Base-by-base conservation (phyloP, 2,888 invertebrate species). In the Mactromeris polynyma region DNA sequence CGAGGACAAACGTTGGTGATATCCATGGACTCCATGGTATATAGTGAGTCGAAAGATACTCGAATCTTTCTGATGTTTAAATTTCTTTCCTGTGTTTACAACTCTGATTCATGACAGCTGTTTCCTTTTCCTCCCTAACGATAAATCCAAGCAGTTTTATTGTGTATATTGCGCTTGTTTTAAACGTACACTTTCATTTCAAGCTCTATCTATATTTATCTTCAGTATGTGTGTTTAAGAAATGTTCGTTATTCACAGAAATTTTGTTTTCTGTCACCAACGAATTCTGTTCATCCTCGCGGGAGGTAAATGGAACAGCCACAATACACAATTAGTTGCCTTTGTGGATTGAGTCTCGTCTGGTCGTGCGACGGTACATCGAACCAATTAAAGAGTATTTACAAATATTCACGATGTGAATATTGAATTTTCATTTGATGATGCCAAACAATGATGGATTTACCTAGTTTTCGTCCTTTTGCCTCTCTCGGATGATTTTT, bases 261-360 rank as follows among this genome's bases (percentile, higher is more conserved):
- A 11, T 73, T 19, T 2, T 2, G 19, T 17, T n/a, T n/a, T 64
- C 9, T n/a, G n/a, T 26, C 33, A 36, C 73, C 26, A 19, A 36
- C 19, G 73, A 26, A 17, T 36, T 1, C 9, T 11, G 36, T 31
- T 11, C n/a, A 26, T 11, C 33, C 4, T 21, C 33, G n/a, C 33
- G 82, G 88, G 90, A 83, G 87, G 77, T 69, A 33, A 83, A 64
- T 14, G 77, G 83, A 90, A 90, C 81, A 90, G 90, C 90, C 85
- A 31, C 46, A 83, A 83, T 83, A 88, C 86, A 87, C 86, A 87
- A 87, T 80, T 82, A 81, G 58, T 69, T 89, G 85, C 86, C 89
- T 89, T 89, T 89, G 89, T 89, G 89, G 83, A 88, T 69, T 83
- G 77, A 83, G 73, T 19, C 73, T 73, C 73, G 73, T 4, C 33